phyloP scores from a whole-genome alignment of 2,797 vertebrate genomes.

The Avahi laniger region DNA sequence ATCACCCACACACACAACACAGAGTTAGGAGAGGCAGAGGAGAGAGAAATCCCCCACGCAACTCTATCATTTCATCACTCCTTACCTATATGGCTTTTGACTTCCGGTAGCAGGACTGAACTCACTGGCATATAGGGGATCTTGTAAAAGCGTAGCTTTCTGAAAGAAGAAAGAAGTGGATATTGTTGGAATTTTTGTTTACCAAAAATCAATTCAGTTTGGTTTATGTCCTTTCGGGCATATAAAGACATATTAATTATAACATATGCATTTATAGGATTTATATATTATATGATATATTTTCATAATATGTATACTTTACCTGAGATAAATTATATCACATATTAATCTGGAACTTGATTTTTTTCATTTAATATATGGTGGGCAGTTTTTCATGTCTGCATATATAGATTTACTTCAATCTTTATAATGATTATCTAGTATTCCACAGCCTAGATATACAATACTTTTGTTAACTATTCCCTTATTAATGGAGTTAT shows the following conservation, averaged over 20 bases:
- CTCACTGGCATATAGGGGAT: slow-evolving; percentile 1
- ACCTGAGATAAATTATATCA: slow-evolving; percentile 9
- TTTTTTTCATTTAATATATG: neutral
- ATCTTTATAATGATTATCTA: neutral
- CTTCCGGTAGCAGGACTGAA: neutral
- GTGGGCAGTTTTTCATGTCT: neutral
- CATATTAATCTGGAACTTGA: neutral
- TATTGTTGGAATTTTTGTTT: neutral
- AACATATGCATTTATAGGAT: neutral
- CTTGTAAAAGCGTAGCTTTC: slow-evolving; percentile 76
- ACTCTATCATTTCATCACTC: too few species aligned
- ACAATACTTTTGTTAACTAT: neutral
- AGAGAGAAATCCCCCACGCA: neutral
- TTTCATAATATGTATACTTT: slow-evolving; percentile 29
- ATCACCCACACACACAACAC: neutral
- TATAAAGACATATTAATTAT: slow-evolving; percentile 9
- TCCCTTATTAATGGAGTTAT: neutral
- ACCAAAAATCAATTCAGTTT: neutral
- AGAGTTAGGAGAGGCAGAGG: neutral
- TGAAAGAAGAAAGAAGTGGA: slow-evolving; percentile 22
- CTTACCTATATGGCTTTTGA: slow-evolving; percentile 73
- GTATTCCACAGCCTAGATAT: neutral
- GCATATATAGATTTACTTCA: neutral
- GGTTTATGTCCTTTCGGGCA: neutral
- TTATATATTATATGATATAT: neutral